A percentile compares a stretch with the other conserved stretches of the same genome.
These are phyloP conservation scores for Tokudaia tokunoshimensis DNA, from an alignment of 2,797 vertebrate species.

Conservation along the genomic window DNA sequence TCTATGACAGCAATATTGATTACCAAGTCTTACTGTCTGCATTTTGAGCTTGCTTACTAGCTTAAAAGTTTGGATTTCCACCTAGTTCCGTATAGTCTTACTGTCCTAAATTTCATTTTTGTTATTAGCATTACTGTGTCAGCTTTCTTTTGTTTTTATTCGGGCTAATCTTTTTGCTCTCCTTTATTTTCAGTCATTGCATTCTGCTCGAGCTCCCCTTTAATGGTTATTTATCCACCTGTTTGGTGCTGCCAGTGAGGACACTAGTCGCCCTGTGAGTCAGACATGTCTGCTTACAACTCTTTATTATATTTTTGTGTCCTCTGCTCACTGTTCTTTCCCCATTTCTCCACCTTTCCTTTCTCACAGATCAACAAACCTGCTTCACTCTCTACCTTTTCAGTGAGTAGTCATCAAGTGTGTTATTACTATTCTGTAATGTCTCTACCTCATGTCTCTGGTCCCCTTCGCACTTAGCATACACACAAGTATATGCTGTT, in stretches of 20 bases:
- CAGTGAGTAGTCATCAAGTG: neutral
- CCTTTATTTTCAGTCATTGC: neutral
- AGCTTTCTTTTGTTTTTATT: neutral
- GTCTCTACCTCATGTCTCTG: neutral
- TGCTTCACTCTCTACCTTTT: neutral
- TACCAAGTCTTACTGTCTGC: neutral
- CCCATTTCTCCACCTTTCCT: neutral
- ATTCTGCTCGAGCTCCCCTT: neutral
- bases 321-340: neutral
- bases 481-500: neutral
- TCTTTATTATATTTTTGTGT: neutral
- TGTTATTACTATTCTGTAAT: neutral
- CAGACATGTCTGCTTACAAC: neutral
- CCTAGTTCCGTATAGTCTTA: no score
- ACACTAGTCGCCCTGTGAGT: rapidly evolving
- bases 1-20: neutral
- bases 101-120: no score
- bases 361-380: rapidly evolving
- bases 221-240: rapidly evolving
- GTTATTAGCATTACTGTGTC: neutral
- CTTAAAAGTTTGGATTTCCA: neutral
- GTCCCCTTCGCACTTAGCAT: neutral
- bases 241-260: no score
- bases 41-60: neutral
- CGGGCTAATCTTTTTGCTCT: neutral